phyloP scores from a whole-genome alignment of 2,888 invertebrate genomes.

The Gandaritis pyraliata region DNA sequence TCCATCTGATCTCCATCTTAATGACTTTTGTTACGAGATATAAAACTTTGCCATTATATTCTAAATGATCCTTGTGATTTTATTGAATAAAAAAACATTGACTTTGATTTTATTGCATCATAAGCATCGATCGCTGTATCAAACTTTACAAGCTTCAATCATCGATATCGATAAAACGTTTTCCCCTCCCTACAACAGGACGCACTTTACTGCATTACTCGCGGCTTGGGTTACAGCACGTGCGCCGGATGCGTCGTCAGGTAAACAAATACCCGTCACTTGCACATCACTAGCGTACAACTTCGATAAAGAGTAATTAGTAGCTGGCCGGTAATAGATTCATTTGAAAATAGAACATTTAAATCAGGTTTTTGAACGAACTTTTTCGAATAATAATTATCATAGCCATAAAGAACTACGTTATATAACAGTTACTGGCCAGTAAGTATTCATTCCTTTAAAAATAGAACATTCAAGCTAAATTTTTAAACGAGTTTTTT shows the following conservation, averaged over 20 bases:
- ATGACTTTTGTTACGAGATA: no score
- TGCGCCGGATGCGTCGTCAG: conserved; percentile 82
- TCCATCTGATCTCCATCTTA: no score
- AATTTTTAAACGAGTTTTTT: no score
- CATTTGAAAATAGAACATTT: conserved; percentile 21
- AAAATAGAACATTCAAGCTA: no score
- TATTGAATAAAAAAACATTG: no score
- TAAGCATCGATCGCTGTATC: no score
- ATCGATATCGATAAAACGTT: conserved; percentile 19
- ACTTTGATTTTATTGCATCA: no score
- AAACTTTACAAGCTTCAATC: not conserved
- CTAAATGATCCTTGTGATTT: no score
- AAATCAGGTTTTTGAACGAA: not conserved
- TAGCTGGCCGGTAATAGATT: conserved; percentile 10
- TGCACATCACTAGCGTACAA: conserved; percentile 47
- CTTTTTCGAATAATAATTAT: not conserved
- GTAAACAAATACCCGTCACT: conserved; percentile 74
- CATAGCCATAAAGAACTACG: no score
- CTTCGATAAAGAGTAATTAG: conserved; percentile 34
- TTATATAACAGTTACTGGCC: no score
- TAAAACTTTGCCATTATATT: no score
- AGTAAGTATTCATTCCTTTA: no score
- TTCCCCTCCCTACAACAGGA: conserved; percentile 45
- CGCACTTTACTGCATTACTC: conserved; percentile 64
- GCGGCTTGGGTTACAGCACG: conserved; percentile 73